Evolutionary conservation across 2,113 vertebrate species (phyloP).

Genomic region (Terrapene triunguis): DNA sequence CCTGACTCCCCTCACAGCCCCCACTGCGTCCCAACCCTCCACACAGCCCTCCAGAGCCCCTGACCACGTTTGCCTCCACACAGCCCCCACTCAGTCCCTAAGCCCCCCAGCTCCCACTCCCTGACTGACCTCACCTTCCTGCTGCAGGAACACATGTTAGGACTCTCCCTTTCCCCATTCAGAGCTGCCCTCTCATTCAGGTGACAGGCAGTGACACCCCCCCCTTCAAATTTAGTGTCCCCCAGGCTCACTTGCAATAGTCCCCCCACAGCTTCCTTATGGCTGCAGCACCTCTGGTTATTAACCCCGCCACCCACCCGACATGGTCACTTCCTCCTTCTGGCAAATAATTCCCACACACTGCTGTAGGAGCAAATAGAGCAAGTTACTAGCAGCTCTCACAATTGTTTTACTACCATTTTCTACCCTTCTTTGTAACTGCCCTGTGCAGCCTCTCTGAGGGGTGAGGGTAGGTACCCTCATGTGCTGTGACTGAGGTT

Average conservation of each 20-base stretch:
- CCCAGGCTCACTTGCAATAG: too few species aligned
- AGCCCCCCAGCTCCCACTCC: not conserved
- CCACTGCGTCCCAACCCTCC: too few species aligned
- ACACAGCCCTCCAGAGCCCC: not conserved
- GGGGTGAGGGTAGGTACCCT: not conserved
- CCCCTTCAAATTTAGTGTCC: too few species aligned
- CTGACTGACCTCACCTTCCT: not conserved
- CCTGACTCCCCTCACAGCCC: too few species aligned
- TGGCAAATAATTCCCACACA: not conserved
- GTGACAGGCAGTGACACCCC: too few species aligned
- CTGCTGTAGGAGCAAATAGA: not conserved
- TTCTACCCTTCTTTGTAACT: not conserved
- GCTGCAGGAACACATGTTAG: not conserved
- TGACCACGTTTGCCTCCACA: too few species aligned
- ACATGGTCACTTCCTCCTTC: too few species aligned
- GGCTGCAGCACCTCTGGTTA: not conserved
- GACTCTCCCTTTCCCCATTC: not conserved
- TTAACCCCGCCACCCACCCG: too few species aligned
- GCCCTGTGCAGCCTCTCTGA: not conserved
- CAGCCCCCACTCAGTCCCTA: not conserved
- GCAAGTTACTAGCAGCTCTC: too few species aligned
- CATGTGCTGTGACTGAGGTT: too few species aligned
- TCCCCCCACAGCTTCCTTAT: too few species aligned
- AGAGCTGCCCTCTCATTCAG: not conserved
- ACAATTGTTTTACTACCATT: too few species aligned